A percentile compares a stretch with the other conserved stretches of the same genome.
Evolutionary conservation across 2,888 invertebrate genomes (phyloP).

Genomic region (Pharmacophagus antenor): DNA sequence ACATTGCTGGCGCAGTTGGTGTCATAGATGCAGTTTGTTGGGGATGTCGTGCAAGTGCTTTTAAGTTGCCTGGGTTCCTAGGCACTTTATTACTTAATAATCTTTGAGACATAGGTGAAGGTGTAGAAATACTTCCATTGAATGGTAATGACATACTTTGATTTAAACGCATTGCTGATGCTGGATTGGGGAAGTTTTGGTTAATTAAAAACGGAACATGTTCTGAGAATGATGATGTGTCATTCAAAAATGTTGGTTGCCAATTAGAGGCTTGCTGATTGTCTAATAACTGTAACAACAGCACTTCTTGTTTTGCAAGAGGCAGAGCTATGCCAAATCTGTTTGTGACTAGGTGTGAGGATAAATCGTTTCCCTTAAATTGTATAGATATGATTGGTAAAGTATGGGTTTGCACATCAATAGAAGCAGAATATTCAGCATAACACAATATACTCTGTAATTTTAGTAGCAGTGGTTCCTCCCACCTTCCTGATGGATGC

Average conservation of each 20-base stretch:
- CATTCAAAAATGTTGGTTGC: slow-evolving; percentile 52
- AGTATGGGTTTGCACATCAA: slow-evolving; percentile 62
- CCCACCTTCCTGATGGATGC: slow-evolving; percentile 78
- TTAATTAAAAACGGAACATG: slow-evolving; percentile 69
- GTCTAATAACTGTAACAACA: slow-evolving; percentile 51
- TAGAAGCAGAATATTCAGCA: slow-evolving; percentile 59
- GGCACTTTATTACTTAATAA: slow-evolving; percentile 58
- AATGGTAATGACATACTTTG: slow-evolving; percentile 59
- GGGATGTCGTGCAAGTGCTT: slow-evolving; percentile 60
- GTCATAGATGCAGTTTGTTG: slow-evolving; percentile 43
- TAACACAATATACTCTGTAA: slow-evolving; percentile 68
- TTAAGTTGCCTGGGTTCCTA: slow-evolving; percentile 59
- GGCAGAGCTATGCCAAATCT: slow-evolving; percentile 70
- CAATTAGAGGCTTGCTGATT: slow-evolving; percentile 51
- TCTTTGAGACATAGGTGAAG: slow-evolving; percentile 61
- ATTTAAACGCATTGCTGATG: slow-evolving; percentile 67
- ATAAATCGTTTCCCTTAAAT: slow-evolving; percentile 73
- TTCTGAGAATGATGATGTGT: slow-evolving; percentile 53
- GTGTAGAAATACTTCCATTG: slow-evolving; percentile 55
- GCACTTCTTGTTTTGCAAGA: slow-evolving; percentile 70
- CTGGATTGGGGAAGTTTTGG: slow-evolving; percentile 72
- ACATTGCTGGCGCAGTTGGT: slow-evolving; percentile 35
- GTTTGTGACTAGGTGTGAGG: slow-evolving; percentile 65
- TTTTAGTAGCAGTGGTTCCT: slow-evolving; percentile 63
- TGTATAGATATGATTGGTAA: slow-evolving; percentile 69